Percentiles rank a stretch among this genome's conserved stretches.
Conservation (phyloP, 2,888 invertebrate genomes). For the Lasiommata megera region DNA sequence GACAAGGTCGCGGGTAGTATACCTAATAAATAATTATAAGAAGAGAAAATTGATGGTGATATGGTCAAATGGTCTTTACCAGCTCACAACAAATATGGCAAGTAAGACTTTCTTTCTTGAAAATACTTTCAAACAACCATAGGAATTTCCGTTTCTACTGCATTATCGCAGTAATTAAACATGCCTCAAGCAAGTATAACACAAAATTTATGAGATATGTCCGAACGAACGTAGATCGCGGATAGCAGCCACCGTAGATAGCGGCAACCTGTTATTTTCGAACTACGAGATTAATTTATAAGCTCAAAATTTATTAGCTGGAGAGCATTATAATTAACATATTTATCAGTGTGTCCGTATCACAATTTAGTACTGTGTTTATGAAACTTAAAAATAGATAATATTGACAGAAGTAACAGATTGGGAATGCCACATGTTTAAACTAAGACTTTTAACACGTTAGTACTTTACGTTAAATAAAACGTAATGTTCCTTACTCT, state of each 20-base stretch:
- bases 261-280: constrained; percentile 14
- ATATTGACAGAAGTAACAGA: too few relatives aligned
- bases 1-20: too few relatives aligned
- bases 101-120: constrained; percentile 37
- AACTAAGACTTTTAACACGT: too few relatives aligned
- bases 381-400: too few relatives aligned
- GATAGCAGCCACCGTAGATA: constrained; percentile 17
- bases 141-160: constrained; percentile 33
- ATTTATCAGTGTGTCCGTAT: constrained; percentile 6
- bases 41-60: neutral
- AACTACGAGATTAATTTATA: constrained; percentile 18
- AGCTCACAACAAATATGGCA: constrained; percentile 29
- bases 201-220: constrained; percentile 18
- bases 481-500: too few relatives aligned
- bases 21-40: neutral
- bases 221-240: constrained; percentile 12
- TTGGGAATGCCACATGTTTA: too few relatives aligned
- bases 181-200: constrained; percentile 12
- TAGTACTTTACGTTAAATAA: too few relatives aligned
- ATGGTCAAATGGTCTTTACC: constrained; percentile 17
- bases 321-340: constrained; percentile 10
- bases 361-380: neutral
- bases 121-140: constrained; percentile 37
- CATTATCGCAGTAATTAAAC: constrained; percentile 23
- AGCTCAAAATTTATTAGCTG: constrained; percentile 9